These are phyloP conservation scores for Hemibagrus guttatus DNA, from an alignment of 2,797 vertebrate genomes.

Conservation along the genomic window DNA sequence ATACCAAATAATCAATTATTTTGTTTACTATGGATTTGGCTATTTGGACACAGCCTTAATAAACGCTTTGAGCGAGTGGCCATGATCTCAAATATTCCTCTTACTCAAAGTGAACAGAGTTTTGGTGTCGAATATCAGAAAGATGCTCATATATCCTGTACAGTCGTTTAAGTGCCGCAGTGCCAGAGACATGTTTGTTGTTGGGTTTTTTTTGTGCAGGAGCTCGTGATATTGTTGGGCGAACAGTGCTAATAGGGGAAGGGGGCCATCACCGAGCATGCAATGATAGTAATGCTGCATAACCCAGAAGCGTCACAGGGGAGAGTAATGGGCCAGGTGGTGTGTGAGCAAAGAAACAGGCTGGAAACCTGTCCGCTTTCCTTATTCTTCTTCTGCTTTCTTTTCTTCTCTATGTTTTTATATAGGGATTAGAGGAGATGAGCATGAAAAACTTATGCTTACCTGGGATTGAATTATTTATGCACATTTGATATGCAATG, in stretches of 20 bases:
- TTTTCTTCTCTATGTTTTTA: background rate
- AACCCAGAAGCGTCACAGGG: slow-evolving; percentile 74
- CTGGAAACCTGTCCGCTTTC: background rate
- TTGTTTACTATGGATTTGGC: slow-evolving; percentile 37
- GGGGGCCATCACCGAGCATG: slow-evolving; percentile 54
- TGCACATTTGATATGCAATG: background rate
- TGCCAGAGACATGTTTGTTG: background rate
- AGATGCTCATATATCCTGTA: slow-evolving; percentile 23
- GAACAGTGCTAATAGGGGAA: slow-evolving; percentile 52
- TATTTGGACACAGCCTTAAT: slow-evolving; percentile 25
- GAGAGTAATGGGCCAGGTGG: slow-evolving; percentile 66
- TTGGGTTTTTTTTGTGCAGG: slow-evolving; percentile 56
- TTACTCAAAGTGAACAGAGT: slow-evolving; percentile 25
- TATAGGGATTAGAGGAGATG: background rate
- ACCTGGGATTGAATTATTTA: background rate
- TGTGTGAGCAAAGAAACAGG: slow-evolving; percentile 30
- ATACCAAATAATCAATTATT: slow-evolving; percentile 38
- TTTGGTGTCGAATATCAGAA: slow-evolving; percentile 36
- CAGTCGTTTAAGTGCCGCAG: slow-evolving; percentile 21
- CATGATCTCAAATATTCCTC: slow-evolving; percentile 20
- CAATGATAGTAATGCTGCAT: slow-evolving; percentile 67
- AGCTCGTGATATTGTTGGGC: slow-evolving; percentile 61
- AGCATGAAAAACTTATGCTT: background rate
- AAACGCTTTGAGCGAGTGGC: background rate
- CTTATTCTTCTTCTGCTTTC: background rate